A percentile compares a stretch with the other conserved stretches of the same genome.
phyloP scores from a whole-genome alignment of 2,113 vertebrate species.

The Butorides virescens region DNA sequence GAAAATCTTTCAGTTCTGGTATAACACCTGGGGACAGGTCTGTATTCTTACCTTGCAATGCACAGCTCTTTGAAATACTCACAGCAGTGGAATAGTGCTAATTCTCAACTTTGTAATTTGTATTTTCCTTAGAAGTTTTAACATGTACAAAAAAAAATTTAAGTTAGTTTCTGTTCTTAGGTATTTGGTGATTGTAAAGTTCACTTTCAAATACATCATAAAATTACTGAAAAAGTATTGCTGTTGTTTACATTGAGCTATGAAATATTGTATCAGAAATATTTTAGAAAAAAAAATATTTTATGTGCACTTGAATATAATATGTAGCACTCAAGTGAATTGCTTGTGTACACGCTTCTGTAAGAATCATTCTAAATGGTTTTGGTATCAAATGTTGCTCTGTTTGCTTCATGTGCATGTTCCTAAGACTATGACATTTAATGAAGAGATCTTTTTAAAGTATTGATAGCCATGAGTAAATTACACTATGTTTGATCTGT shows the following conservation, averaged over 20 bases:
- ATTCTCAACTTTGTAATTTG: background rate
- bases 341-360: background rate
- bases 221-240: background rate
- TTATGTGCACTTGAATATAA: background rate
- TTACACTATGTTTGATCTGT: constrained; percentile 83
- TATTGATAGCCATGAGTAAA: constrained; percentile 87
- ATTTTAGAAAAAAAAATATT: background rate
- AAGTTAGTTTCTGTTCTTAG: background rate
- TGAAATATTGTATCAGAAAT: background rate
- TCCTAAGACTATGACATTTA: constrained; percentile 79
- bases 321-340: background rate
- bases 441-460: constrained; percentile 85
- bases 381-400: constrained; percentile 18
- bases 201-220: background rate
- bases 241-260: background rate
- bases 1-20: background rate
- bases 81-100: background rate
- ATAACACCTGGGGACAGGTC: background rate
- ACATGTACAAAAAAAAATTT: background rate
- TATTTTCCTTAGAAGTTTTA: background rate
- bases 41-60: background rate
- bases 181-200: background rate
- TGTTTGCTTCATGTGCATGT: constrained; percentile 32
- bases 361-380: background rate
- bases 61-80: background rate